Conservation (phyloP, 2,113 vertebrate species). For the Oncorhynchus mykiss region DNA sequence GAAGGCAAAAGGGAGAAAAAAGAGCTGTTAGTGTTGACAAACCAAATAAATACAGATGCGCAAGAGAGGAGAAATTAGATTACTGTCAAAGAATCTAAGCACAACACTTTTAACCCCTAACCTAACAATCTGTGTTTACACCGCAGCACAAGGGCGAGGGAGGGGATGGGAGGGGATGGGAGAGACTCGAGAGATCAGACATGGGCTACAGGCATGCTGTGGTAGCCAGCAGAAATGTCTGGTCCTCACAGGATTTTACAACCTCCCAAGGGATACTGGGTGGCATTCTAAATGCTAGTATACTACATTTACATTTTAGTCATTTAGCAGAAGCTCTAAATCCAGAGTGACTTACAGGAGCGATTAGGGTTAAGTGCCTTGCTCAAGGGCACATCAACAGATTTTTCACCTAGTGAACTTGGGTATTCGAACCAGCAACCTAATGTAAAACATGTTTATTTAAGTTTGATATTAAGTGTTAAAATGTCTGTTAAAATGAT, state of each 20-base stretch:
- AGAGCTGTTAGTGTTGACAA: constrained; percentile 84
- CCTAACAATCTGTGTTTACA: constrained; percentile 90
- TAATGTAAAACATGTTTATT: not conserved
- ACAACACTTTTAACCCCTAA: constrained; percentile 90
- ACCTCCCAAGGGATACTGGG: not conserved
- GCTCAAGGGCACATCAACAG: too few species aligned
- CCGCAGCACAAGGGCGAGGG: constrained; percentile 70
- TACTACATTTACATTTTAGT: too few species aligned
- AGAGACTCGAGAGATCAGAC: constrained; percentile 42
- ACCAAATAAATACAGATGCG: constrained; percentile 90
- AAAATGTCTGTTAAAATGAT: constrained; percentile 30
- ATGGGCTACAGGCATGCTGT: constrained; percentile 37
- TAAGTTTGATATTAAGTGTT: not conserved
- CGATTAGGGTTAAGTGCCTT: too few species aligned
- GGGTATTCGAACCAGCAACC: too few species aligned
- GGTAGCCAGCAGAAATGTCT: constrained; percentile 38
- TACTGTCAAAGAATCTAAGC: constrained; percentile 85
- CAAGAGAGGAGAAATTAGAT: constrained; percentile 92
- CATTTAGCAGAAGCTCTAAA: too few species aligned
- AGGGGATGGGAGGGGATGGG: constrained; percentile 39
- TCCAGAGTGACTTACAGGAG: too few species aligned
- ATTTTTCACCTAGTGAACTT: too few species aligned
- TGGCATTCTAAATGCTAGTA: too few species aligned
- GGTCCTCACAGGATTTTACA: constrained; percentile 46
- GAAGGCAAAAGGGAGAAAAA: constrained; percentile 61